Conservation (phyloP, 2,797 vertebrate species). For the Natrix natrix region DNA sequence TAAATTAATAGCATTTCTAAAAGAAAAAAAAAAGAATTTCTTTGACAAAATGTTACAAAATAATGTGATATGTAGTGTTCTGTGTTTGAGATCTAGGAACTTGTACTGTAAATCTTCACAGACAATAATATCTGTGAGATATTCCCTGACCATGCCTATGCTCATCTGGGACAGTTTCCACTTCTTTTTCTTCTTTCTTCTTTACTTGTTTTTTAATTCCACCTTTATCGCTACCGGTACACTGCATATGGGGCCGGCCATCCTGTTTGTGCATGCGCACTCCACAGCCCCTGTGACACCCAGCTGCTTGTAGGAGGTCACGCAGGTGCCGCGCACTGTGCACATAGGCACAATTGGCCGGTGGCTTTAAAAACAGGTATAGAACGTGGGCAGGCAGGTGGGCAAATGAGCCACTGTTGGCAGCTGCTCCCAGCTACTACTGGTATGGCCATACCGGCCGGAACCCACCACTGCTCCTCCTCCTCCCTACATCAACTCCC, state of each 20-base stretch:
- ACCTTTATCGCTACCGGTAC: background rate
- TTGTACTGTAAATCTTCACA: slow-evolving; percentile 19
- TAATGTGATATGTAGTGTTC: slow-evolving; percentile 17
- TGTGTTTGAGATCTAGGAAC: background rate
- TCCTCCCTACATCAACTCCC: background rate
- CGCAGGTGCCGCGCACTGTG: too few species aligned
- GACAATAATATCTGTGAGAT: background rate
- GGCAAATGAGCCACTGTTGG: too few species aligned
- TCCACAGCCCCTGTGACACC: too few species aligned
- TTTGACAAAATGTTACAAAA: background rate
- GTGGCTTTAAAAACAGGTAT: too few species aligned
- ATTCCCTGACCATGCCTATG: background rate
- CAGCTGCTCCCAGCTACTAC: too few species aligned
- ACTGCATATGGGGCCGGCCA: too few species aligned
- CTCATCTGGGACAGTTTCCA: background rate
- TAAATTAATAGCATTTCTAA: background rate
- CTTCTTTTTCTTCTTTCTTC: background rate
- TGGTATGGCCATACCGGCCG: too few species aligned
- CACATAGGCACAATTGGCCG: too few species aligned
- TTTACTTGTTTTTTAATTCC: background rate
- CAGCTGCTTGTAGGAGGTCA: too few species aligned
- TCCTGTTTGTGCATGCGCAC: too few species aligned
- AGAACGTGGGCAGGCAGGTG: too few species aligned
- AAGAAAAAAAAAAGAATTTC: background rate
- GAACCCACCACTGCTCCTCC: background rate